A percentile compares a stretch with the other conserved stretches of the same genome.
Evolutionary conservation across 23 tunicate genomes (phyloP).

Genomic region (Clavelina lepadiformis): DNA sequence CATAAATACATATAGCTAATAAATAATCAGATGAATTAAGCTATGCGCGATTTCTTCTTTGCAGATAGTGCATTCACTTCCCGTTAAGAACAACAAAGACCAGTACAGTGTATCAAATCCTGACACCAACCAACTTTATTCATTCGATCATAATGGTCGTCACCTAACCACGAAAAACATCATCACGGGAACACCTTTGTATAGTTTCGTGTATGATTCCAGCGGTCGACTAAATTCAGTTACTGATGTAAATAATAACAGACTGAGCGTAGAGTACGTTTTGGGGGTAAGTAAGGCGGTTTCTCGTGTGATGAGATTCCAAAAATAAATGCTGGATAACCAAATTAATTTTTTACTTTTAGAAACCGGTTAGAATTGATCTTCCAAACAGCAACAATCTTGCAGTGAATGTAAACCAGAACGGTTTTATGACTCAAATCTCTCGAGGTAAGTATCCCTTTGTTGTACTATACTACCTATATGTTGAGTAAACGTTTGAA

Average conservation of each 20-base stretch:
- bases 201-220: constrained; percentile 49
- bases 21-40: too few species aligned
- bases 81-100: constrained; percentile 13
- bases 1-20: too few species aligned
- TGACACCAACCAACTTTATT: constrained; percentile 77
- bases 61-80: constrained; percentile 55
- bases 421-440: constrained; percentile 23
- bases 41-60: not conserved
- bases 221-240: constrained; percentile 24
- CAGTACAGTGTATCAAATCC: constrained; percentile 77
- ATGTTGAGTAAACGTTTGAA: too few species aligned
- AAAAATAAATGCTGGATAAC: too few species aligned
- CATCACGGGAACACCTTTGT: constrained; percentile 74
- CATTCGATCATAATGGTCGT: constrained; percentile 59
- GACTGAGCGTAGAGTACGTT: constrained; percentile 29
- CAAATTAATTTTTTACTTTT: not conserved
- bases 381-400: constrained; percentile 51
- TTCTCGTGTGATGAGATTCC: not conserved
- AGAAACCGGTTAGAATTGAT: constrained; percentile 36
- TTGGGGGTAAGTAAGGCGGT: constrained; percentile 31
- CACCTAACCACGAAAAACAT: constrained; percentile 72
- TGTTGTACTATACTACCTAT: not conserved
- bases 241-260: constrained; percentile 55
- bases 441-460: constrained; percentile 27
- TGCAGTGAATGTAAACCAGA: constrained; percentile 13